Base-by-base conservation (phyloP, 2,113 vertebrate genomes). In the Haemorhous mexicanus region DNA sequence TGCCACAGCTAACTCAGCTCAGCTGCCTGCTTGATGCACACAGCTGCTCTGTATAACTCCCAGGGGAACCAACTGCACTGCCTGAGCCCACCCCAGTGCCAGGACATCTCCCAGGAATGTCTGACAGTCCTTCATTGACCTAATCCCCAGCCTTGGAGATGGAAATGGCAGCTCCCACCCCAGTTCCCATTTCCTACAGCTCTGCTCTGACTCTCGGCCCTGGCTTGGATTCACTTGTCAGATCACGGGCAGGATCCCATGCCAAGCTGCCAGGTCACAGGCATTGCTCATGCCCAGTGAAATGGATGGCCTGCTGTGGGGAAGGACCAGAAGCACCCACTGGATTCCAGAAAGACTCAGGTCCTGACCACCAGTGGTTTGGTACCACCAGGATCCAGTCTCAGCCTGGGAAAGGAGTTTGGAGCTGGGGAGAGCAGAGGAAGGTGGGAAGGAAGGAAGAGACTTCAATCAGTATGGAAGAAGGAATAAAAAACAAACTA, bases 221-320 rank as follows among this genome's bases (percentile, higher is more conserved):
- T 85, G 46, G 39, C 61, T 56, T 4, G 10, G 64, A 52, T 20
- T 81, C 1, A 1, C 21, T 46, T 2, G 5, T 30, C 9, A n/a
- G 64, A 69, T 37, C 44, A 43, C 0, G 1, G 82, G 33, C 32
- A 33, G 0, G 1, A 77, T 21, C 15, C 56, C 22, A 24, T 11
- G n/a, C 47, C 37, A 52, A 64, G 43, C 30, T 56, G 72, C 44
- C 63, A 63, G 39, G 52, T 19, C 64, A 47, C 66, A 30, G 10
- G 46, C 15, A 56, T 1, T 1, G 1, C 39, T 63, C 5, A 0
- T 20, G 47, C 32, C 56, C 66, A 76, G 39, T 0, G 0, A 58
- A 37, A 50, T 2, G 4, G 35, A 46, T 1, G 4, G 13, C 28
- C 30, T 49, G 53, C 7, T 7, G 16, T 41, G 14, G 27, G 14